Percentiles rank a stretch among this genome's conserved stretches.
Conservation (phyloP, 1,140 invertebrate species). For the Batillaria attramentaria region DNA sequence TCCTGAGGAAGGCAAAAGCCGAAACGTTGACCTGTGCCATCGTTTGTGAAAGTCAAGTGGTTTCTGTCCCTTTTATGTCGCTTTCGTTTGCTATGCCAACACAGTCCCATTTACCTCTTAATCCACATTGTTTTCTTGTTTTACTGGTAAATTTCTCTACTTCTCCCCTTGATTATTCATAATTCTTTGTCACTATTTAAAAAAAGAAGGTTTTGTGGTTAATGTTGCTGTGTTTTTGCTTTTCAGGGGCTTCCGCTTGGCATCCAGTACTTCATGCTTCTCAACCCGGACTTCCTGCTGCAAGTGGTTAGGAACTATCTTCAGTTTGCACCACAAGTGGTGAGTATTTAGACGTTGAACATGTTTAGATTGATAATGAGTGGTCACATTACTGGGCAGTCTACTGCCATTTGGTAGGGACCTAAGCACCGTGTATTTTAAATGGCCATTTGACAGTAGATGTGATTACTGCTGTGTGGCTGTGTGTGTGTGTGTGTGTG, state of each 20-base stretch:
- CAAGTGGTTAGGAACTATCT: conserved; percentile 86
- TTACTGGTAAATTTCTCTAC: too few relatives aligned
- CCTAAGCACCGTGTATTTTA: not conserved
- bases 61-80: too few relatives aligned
- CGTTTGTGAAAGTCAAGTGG: too few relatives aligned
- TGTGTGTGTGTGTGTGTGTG: conserved; percentile 8
- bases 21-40: too few relatives aligned
- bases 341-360: too few relatives aligned
- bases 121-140: not conserved
- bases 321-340: conserved; percentile 79
- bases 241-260: conserved; percentile 81
- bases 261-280: conserved; percentile 80
- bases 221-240: conserved; percentile 9
- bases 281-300: conserved; percentile 91
- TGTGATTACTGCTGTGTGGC: not conserved
- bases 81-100: not conserved
- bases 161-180: not conserved
- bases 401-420: not conserved
- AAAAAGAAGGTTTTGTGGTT: not conserved
- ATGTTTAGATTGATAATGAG: too few relatives aligned
- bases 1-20: too few relatives aligned
- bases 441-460: not conserved
- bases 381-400: too few relatives aligned
- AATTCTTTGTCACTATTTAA: not conserved
- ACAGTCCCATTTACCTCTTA: not conserved